phyloP scores from a whole-genome alignment of 2,113 vertebrate species.

The Caretta caretta region DNA sequence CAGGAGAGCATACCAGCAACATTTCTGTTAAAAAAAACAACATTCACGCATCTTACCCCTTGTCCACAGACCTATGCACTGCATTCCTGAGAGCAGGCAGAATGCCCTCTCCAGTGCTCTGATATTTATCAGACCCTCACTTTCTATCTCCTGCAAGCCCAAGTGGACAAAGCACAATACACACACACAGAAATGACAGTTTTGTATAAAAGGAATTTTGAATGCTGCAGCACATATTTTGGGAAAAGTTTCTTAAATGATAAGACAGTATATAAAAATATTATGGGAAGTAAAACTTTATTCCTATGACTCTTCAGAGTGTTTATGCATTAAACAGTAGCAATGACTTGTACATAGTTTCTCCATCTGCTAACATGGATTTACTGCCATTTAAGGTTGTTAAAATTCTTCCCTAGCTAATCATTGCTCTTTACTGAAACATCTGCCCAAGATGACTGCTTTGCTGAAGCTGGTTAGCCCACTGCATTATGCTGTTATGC shows the following conservation, averaged over 20 bases:
- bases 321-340: not conserved
- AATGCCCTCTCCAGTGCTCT: fast-evolving
- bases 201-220: not conserved
- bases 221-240: fast-evolving
- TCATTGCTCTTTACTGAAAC: not conserved
- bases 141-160: not conserved
- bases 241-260: not conserved
- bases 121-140: not conserved
- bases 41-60: too few species aligned
- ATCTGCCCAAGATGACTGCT: not conserved
- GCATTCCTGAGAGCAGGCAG: not conserved
- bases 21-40: not conserved
- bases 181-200: not conserved
- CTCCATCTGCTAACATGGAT: slow-evolving; percentile 49
- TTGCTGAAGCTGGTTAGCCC: not conserved
- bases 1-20: not conserved
- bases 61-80: fast-evolving
- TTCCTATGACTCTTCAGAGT: not conserved
- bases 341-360: not conserved
- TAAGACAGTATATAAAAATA: not conserved
- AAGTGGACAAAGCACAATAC: fast-evolving
- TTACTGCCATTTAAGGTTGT: slow-evolving; percentile 37
- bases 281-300: fast-evolving
- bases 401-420: slow-evolving; percentile 40
- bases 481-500: not conserved